These are phyloP conservation scores for Diogma glabrata DNA, from an alignment of 2,888 invertebrate genomes.

Conservation along the genomic window DNA sequence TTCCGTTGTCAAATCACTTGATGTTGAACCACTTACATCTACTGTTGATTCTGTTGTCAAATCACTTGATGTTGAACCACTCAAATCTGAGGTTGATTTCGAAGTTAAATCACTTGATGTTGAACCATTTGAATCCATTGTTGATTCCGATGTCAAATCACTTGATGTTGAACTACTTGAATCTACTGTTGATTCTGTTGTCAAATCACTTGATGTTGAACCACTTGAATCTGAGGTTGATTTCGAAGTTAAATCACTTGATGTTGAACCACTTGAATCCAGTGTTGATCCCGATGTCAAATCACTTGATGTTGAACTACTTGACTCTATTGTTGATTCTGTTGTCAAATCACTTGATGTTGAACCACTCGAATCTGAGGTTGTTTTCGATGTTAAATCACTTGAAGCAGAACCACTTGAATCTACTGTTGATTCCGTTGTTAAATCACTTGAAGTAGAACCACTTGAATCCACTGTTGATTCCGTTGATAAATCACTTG, in stretches of 20 bases:
- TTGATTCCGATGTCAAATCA: constrained; percentile 9
- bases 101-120: constrained; percentile 2
- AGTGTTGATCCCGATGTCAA: constrained; percentile 7
- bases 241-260: neutral
- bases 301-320: neutral
- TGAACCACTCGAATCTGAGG: constrained; percentile 3
- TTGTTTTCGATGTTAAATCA: constrained; percentile 5
- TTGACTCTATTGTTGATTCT: constrained; percentile 1
- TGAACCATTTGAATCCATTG: constrained; percentile 3
- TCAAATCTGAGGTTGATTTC: constrained; percentile 6
- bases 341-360: constrained; percentile 1
- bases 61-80: no score
- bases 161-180: neutral
- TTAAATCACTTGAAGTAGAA: neutral
- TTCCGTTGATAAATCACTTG: neutral
- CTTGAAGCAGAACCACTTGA: neutral
- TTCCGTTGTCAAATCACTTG: neutral
- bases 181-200: constrained; percentile 9
- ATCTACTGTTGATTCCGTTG: constrained; percentile 5
- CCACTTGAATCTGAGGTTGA: neutral
- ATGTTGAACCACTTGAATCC: neutral
- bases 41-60: neutral
- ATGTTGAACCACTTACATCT: neutral
- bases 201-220: constrained; percentile 1
- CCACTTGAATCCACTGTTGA: neutral